Base-by-base conservation (phyloP, 92 coral and sea anemone species). In the Umimayanthus chanpuru region DNA sequence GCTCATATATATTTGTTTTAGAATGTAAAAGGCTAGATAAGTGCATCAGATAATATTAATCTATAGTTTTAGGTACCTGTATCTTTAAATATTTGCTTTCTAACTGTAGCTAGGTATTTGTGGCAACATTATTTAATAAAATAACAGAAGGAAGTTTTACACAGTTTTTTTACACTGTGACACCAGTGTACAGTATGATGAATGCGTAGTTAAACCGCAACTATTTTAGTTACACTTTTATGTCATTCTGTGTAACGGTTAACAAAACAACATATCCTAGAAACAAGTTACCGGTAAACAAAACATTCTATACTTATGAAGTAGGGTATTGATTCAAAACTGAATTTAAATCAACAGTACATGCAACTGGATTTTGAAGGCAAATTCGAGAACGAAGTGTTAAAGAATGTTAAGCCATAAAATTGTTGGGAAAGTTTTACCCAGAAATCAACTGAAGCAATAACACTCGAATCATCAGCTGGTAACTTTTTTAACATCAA, bases 151-250 rank as follows among this genome's bases (percentile, higher is more conserved):
- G 18, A 73, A 73, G 28, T 73, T 73, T 73, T 39, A 8, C 21
- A 39, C 79, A 4, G 79, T 75, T 75, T 73, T 32, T 75, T 11
- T 40, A 75, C 79, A 75, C 79, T 39, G 79, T 75, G 53, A 75
- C 79, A 39, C 79, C 2, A 75, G 79, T 12, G 79, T 75, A 75
- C 53, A 75, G 79, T 75, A 75, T 39, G 77, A 30, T 73, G 21
- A 4, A 75, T 75, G 79, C 40, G 40, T 75, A 75, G 40, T 75
- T 39, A 75, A 75, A 38, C 2, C 79, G 6, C 41, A 29, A 73
- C 77, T 28, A 73, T 4, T 14, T 25, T 73, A 72, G 77, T 29
- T 72, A 72, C 39, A 72, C 77, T 72, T 72, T 30, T 40, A 72
- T 72, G 36, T 66, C 72, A 66, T 72, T 72, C 77, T 72, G 41